These are phyloP conservation scores for Dryas iulia DNA, from an alignment of 1,140 invertebrate species.

Conservation along the genomic window DNA sequence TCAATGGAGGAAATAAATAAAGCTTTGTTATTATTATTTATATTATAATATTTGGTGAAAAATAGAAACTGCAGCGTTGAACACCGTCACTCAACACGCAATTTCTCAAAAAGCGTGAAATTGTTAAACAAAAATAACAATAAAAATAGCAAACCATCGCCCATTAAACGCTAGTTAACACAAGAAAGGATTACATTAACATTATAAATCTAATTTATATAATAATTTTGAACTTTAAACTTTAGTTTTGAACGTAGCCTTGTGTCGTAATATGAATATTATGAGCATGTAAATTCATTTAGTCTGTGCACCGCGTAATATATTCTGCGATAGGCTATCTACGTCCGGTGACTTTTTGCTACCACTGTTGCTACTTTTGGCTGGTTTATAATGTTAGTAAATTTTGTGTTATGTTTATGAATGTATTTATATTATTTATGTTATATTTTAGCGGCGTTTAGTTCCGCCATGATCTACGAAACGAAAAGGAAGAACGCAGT, in stretches of 20 bases:
- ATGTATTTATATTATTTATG: background rate
- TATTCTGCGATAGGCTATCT: slow-evolving; percentile 34
- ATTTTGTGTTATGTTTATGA: background rate
- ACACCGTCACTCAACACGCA: no score
- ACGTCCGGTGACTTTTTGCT: slow-evolving; percentile 27
- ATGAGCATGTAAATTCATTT: slow-evolving; percentile 28
- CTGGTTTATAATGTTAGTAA: background rate
- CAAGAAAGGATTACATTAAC: background rate
- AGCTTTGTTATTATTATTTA: no score
- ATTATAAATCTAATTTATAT: background rate
- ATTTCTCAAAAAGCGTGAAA: background rate
- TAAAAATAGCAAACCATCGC: background rate
- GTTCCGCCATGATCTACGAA: no score
- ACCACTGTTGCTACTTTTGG: background rate
- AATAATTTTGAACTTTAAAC: background rate
- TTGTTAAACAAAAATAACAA: background rate
- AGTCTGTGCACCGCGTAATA: slow-evolving; percentile 21
- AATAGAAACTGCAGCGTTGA: no score
- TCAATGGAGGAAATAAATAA: no score
- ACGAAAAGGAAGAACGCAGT: no score
- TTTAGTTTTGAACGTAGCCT: background rate
- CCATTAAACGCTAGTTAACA: background rate
- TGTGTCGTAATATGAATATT: slow-evolving; percentile 22
- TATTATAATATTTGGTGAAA: no score
- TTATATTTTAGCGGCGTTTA: background rate